Evolutionary conservation across 2,797 vertebrate species (phyloP).

Genomic region (Carcharodon carcharias): DNA sequence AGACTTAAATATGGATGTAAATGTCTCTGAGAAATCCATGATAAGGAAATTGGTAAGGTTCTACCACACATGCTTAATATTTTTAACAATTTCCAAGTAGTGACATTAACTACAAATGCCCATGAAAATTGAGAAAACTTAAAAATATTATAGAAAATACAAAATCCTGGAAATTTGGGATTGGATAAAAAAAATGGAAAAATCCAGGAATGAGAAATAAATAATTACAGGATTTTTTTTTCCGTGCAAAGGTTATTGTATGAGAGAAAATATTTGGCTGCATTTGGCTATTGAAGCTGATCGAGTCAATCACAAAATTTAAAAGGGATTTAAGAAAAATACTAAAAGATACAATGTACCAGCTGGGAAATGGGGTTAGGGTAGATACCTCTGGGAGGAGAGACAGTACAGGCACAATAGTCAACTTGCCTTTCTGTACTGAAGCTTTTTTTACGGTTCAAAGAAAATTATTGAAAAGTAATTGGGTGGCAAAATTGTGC

Average conservation of each 20-base stretch:
- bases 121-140: background rate
- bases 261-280: background rate
- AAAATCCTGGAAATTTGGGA: background rate
- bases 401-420: background rate
- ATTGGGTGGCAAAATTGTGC: background rate
- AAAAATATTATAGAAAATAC: background rate
- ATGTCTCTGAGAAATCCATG: background rate
- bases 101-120: background rate
- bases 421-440: background rate
- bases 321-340: background rate
- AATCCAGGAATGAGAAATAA: background rate
- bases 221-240: background rate
- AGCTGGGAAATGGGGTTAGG: background rate
- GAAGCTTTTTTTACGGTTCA: background rate
- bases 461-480: slow-evolving; percentile 9
- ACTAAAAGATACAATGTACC: background rate
- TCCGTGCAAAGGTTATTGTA: background rate
- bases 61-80: background rate
- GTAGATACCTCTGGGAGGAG: background rate
- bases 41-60: background rate
- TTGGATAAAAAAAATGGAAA: background rate
- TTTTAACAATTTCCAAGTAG: background rate
- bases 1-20: background rate
- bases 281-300: background rate
- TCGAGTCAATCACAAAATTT: background rate